Evolutionary conservation across 92 coral and sea anemone species (phyloP).

Genomic region (Palythoa caribaeorum): DNA sequence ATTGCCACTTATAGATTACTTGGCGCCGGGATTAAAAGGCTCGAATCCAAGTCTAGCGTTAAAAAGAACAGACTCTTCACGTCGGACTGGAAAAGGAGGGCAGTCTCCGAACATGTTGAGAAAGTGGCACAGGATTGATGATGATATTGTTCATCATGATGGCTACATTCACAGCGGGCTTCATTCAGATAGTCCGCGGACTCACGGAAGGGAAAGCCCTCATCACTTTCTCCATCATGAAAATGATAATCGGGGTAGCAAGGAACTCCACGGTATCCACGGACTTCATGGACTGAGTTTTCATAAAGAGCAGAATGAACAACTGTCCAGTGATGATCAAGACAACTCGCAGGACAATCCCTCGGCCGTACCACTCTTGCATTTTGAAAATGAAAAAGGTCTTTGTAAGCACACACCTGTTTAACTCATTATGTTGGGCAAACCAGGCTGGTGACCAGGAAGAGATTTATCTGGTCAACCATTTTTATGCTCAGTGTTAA

Average conservation of each 20-base stretch:
- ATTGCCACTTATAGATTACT: constrained; percentile 73
- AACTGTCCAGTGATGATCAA: constrained; percentile 11
- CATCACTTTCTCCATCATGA: constrained; percentile 16
- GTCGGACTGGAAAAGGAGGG: constrained; percentile 66
- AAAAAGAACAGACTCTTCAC: constrained; percentile 78
- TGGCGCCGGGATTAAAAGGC: constrained; percentile 69
- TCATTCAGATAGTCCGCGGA: constrained; percentile 31
- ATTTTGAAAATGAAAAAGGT: neutral
- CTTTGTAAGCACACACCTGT: constrained; percentile 21
- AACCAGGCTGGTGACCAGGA: neutral
- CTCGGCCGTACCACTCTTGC: neutral
- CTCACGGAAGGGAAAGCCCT: constrained; percentile 33
- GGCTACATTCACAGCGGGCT: constrained; percentile 1
- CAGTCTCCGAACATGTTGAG: constrained; percentile 75
- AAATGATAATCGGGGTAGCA: constrained; percentile 20
- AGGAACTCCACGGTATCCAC: constrained; percentile 40
- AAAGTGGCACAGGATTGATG: constrained; percentile 81
- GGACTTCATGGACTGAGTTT: neutral
- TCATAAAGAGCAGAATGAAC: constrained; percentile 21
- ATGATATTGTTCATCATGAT: constrained; percentile 58
- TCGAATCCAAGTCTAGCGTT: constrained; percentile 74
- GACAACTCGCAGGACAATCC: constrained; percentile 8
- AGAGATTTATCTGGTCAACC: neutral
- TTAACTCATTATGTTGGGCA: neutral
- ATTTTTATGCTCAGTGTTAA: neutral